phyloP scores from a whole-genome alignment of 2,888 invertebrate species.

The Teinopalpus imperialis region DNA sequence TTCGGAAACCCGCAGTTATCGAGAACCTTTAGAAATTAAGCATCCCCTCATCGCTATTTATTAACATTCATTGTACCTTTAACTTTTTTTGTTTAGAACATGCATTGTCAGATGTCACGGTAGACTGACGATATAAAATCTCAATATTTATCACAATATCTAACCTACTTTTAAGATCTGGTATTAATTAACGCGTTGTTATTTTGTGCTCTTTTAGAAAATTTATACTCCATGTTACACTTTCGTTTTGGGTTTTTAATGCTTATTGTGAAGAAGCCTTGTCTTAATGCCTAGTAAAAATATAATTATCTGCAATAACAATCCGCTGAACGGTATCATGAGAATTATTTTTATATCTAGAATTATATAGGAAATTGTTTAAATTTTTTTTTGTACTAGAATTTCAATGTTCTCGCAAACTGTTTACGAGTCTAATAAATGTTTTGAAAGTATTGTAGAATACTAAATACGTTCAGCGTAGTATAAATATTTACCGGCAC shows the following conservation, averaged over 20 bases:
- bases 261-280: constrained; percentile 21
- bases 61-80: constrained; percentile 77
- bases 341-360: not conserved
- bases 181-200: constrained; percentile 67
- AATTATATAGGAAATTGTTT: too few species aligned
- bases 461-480: constrained; percentile 12
- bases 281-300: too few species aligned
- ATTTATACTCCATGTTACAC: constrained; percentile 42
- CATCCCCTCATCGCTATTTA: constrained; percentile 58
- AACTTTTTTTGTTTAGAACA: constrained; percentile 60
- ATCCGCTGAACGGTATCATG: not conserved
- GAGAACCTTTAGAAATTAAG: constrained; percentile 61
- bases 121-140: constrained; percentile 70
- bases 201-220: constrained; percentile 66
- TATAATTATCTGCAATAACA: too few species aligned
- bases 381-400: constrained; percentile 1
- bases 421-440: too few species aligned
- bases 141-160: constrained; percentile 79
- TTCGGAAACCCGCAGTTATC: constrained; percentile 44
- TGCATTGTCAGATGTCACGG: constrained; percentile 56
- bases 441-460: too few species aligned
- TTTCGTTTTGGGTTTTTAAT: constrained; percentile 30
- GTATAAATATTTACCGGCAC: constrained; percentile 26
- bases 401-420: too few species aligned
- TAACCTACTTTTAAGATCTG: constrained; percentile 76